These are phyloP conservation scores for Colius striatus DNA, from an alignment of 2,113 vertebrate genomes.

Conservation along the genomic window DNA sequence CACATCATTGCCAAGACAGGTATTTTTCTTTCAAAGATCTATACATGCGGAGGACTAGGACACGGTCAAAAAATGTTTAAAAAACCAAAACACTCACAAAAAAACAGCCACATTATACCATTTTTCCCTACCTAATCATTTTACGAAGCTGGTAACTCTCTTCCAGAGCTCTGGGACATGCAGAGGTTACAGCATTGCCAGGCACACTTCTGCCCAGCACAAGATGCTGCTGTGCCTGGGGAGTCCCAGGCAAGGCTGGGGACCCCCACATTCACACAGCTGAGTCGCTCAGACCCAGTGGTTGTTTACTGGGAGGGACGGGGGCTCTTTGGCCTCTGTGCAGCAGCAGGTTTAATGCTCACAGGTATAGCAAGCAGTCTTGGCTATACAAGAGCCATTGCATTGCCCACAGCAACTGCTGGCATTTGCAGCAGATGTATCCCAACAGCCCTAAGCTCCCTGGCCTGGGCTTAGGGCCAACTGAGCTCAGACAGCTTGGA, in stretches of 20 bases:
- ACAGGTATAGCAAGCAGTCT: neutral
- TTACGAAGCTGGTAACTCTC: neutral
- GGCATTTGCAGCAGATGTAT: neutral
- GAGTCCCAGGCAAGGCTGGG: neutral
- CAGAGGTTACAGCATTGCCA: neutral
- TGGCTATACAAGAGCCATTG: neutral
- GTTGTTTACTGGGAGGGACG: neutral
- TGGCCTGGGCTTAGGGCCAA: neutral
- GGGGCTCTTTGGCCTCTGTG: neutral
- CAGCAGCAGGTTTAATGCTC: accelerated
- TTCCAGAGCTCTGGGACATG: neutral
- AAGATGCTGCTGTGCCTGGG: neutral
- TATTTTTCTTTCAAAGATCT: neutral
- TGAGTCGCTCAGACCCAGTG: neutral
- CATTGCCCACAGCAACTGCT: neutral
- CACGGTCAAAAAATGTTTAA: neutral
- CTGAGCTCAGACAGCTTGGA: neutral
- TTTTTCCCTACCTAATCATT: neutral
- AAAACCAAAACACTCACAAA: neutral
- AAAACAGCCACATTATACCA: neutral
- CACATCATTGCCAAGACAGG: neutral
- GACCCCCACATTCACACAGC: accelerated
- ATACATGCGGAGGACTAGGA: neutral
- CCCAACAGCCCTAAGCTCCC: neutral
- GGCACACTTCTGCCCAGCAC: neutral